Percentiles rank a stretch among this genome's conserved stretches.
phyloP scores from a whole-genome alignment of 2,888 invertebrate species.

The Halictus quadricinctus region DNA sequence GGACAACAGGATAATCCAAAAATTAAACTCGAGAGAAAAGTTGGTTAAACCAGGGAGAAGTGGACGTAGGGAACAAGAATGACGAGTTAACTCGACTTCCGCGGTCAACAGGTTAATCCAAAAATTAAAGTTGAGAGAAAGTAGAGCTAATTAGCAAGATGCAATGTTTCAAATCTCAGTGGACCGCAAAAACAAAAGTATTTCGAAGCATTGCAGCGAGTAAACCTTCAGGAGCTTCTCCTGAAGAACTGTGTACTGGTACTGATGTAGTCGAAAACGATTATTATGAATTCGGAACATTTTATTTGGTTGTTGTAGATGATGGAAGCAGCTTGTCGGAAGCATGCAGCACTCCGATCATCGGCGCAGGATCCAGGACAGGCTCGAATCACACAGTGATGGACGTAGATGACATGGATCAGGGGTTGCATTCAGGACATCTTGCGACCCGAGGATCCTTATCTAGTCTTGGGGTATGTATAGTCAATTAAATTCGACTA shows the following conservation, averaged over 20 bases:
- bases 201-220: background rate
- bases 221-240: background rate
- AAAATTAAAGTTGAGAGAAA: background rate
- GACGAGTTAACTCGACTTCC: background rate
- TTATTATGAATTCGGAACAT: background rate
- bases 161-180: background rate
- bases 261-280: too few species aligned
- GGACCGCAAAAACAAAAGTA: background rate
- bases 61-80: background rate
- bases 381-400: slow-evolving; percentile 76
- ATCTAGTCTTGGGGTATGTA: slow-evolving; percentile 79
- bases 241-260: background rate
- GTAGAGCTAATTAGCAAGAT: background rate
- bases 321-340: slow-evolving; percentile 81
- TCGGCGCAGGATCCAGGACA: slow-evolving; percentile 78
- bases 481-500: background rate
- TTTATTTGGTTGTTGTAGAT: slow-evolving; percentile 70
- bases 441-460: slow-evolving; percentile 80
- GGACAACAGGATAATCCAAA: background rate
- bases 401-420: slow-evolving; percentile 80
- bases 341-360: slow-evolving; percentile 81
- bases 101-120: background rate
- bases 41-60: background rate
- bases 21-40: background rate
- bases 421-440: slow-evolving; percentile 77